phyloP scores from a whole-genome alignment of 1,140 invertebrate genomes.

The Psilanteris sp. region DNA sequence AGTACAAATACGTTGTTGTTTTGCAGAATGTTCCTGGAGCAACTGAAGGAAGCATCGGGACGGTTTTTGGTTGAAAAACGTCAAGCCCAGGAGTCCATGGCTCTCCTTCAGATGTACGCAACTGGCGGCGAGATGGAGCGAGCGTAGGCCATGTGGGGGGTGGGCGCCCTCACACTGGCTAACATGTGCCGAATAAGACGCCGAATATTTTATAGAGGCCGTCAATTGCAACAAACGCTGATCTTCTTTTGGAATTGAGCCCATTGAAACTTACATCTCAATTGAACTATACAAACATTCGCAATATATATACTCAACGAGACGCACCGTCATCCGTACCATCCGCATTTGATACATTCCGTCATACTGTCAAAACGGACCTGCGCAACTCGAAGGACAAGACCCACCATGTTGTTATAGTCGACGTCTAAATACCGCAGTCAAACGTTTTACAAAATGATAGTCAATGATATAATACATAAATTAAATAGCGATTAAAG shows the following conservation, averaged over 20 bases:
- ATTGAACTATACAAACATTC: constrained; percentile 1
- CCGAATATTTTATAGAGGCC: constrained; percentile 76
- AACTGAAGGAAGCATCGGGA: constrained; percentile 90
- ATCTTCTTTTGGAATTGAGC: constrained; percentile 78
- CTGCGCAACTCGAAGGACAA: too few relatives aligned
- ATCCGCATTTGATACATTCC: constrained; percentile 2
- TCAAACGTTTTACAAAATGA: constrained; percentile 5
- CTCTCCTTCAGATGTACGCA: constrained; percentile 83
- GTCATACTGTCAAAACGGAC: too few relatives aligned
- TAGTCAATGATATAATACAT: constrained; percentile 16
- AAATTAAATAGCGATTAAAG: neutral
- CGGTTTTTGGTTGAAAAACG: constrained; percentile 89
- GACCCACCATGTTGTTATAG: too few relatives aligned
- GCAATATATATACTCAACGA: neutral
- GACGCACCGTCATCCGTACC: neutral
- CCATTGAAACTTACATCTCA: constrained; percentile 47
- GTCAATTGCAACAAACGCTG: constrained; percentile 76
- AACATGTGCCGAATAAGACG: constrained; percentile 77
- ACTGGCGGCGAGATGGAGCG: constrained; percentile 76
- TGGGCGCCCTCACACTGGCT: constrained; percentile 78
- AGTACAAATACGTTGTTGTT: too few relatives aligned
- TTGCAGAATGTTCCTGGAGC: constrained; percentile 87
- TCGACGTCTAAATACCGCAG: too few relatives aligned
- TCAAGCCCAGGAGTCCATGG: constrained; percentile 90
- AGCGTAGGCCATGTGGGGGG: constrained; percentile 80